Base-by-base conservation (phyloP, 2,797 vertebrate genomes). In the Sebastes minor region DNA sequence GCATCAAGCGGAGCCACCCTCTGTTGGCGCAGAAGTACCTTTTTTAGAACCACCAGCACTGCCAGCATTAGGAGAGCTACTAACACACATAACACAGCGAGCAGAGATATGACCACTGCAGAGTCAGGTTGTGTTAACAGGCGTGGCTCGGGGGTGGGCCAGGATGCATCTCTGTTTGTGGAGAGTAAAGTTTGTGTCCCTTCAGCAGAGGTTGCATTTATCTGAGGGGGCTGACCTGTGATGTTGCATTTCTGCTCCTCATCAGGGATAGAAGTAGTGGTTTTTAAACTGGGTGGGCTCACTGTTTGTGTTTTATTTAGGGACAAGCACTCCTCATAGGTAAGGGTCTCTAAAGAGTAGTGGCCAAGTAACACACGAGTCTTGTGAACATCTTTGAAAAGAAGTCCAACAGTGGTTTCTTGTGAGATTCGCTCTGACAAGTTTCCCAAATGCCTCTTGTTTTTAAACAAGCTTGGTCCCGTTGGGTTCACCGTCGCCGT, bases 321-420 rank as follows among this genome's bases (percentile, higher is more conserved):
- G 18, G 87, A 83, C 49, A 95, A 86, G 74, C 96, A 97, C 28
- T 95, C 93, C 52, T 95, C 89, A 33, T 94, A 95, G 63, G 91
- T 95, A 4, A 96, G 85, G 6, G 78, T 92, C 60, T 94, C 91
- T 74, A 96, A 84, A 77, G 89, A 88, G 68, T 89, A 93, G 30
- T 78, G 89, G 35, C 88, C 74, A 35, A 56, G 64, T 16, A 82
- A 71, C 22, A 86, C 22, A n/a, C 49, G 84, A n/a, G 69, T 59
- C 32, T 77, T 71, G 2, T 71, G 55, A 63, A 2, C 25, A 7
- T 73, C 46, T 25, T 80, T 8, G 5, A 42, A 33, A 55, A 35
- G 7, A 18, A 33, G 20, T 20, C 69, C 55, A 30, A 11, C 56
- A 2, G 63, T 59, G 49, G 27, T 42, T 33, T 25, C 52, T 42